These are phyloP conservation scores for Temnothorax longispinosus DNA, from an alignment of 1,140 invertebrate genomes.

Conservation along the genomic window DNA sequence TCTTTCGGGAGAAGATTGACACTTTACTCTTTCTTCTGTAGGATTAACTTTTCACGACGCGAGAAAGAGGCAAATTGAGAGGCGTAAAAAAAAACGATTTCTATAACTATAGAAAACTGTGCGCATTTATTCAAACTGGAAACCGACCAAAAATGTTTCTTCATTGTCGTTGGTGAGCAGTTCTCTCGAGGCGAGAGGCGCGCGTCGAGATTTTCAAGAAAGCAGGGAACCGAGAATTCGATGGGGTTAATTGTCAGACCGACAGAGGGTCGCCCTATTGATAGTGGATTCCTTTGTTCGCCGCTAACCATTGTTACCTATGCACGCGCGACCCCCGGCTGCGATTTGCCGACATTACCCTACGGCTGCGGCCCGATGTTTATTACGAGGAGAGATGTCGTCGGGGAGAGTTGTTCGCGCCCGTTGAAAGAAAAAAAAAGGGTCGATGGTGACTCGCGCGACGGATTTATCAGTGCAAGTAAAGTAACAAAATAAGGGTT, in stretches of 20 bases:
- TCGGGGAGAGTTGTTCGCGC: background rate
- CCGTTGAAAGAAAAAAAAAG: background rate
- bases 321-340: constrained; percentile 10
- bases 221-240: constrained; percentile 16
- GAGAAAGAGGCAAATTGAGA: background rate
- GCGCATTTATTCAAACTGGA: background rate
- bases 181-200: background rate
- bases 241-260: constrained; percentile 45
- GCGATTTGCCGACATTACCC: constrained; percentile 50
- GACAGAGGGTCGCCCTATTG: constrained; percentile 22
- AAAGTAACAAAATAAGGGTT: constrained; percentile 30
- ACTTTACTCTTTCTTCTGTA: background rate
- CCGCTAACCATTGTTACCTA: constrained; percentile 40
- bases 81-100: background rate
- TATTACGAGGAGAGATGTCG: constrained; percentile 29
- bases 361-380: background rate
- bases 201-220: constrained; percentile 34
- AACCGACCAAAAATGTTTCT: background rate
- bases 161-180: background rate
- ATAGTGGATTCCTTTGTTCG: constrained; percentile 53
- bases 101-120: background rate
- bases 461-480: constrained; percentile 1
- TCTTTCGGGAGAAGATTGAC: background rate
- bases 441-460: background rate
- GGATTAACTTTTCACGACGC: background rate